phyloP scores from a whole-genome alignment of 2,888 invertebrate species.

The Amorpha juglandis region DNA sequence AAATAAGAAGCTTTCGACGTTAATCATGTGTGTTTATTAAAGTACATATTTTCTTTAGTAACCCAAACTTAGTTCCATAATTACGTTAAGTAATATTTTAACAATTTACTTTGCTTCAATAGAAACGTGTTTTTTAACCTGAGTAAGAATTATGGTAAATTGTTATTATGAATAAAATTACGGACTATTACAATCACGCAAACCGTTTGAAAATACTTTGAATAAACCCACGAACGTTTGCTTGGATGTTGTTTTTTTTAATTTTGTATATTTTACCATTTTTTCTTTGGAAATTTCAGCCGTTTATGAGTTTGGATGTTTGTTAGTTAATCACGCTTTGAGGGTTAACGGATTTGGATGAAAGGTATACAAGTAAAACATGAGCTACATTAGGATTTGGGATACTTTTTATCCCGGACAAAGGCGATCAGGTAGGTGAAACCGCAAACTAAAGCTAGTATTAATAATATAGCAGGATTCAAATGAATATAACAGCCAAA shows the following conservation, averaged over 20 bases:
- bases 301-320: too few species aligned
- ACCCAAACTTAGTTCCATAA: neutral
- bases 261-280: too few species aligned
- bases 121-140: conserved; percentile 24
- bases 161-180: conserved; percentile 43
- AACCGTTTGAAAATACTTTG: conserved; percentile 35
- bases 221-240: conserved; percentile 29
- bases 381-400: too few species aligned
- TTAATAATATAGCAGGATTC: neutral
- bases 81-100: conserved; percentile 4
- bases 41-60: neutral
- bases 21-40: neutral
- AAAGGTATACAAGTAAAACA: too few species aligned
- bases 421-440: too few species aligned
- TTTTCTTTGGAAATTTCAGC: too few species aligned
- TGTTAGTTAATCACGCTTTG: too few species aligned
- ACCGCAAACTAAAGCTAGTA: too few species aligned
- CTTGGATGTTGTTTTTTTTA: neutral
- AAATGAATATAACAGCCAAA: neutral
- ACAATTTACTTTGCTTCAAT: conserved; percentile 6
- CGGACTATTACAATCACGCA: conserved; percentile 44
- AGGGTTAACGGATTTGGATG: too few species aligned
- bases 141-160: conserved; percentile 44
- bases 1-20: neutral
- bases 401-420: too few species aligned